Evolutionary conservation across 2,797 vertebrate genomes (phyloP).

Genomic region (Neostethus bicornis): DNA sequence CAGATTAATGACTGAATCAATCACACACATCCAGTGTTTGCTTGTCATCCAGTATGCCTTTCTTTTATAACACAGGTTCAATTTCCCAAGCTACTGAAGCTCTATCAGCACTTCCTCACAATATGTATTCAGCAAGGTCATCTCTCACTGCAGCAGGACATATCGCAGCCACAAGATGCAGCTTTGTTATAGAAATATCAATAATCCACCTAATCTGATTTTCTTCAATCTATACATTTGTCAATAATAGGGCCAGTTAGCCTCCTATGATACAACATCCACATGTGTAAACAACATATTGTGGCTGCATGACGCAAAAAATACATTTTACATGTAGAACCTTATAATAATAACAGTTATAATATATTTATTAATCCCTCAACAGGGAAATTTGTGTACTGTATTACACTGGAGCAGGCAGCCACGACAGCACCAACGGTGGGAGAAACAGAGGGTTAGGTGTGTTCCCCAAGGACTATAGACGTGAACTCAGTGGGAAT

Average conservation of each 20-base stretch:
- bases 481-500: too few species aligned
- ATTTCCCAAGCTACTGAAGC: conserved; percentile 68
- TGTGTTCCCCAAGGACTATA: too few species aligned
- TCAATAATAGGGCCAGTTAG: conserved; percentile 43
- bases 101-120: conserved; percentile 54
- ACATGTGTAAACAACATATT: too few species aligned
- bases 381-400: too few species aligned
- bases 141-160: conserved; percentile 45
- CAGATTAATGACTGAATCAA: conserved; percentile 68
- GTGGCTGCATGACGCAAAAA: too few species aligned
- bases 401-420: too few species aligned
- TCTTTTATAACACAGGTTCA: conserved; percentile 63
- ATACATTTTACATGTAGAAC: too few species aligned
- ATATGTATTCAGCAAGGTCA: conserved; percentile 67
- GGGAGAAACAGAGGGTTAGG: too few species aligned
- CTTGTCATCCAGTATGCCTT: conserved; percentile 61
- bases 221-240: conserved; percentile 52
- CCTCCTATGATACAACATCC: too few species aligned
- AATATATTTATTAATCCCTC: too few species aligned
- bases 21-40: conserved; percentile 60
- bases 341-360: too few species aligned
- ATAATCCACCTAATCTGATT: conserved; percentile 47
- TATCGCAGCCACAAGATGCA: conserved; percentile 35
- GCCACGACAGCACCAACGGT: too few species aligned
- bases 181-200: conserved; percentile 59